A percentile compares a stretch with the other conserved stretches of the same genome.
Evolutionary conservation across 1,140 invertebrate genomes (phyloP).

Genomic region (Sinonovacula constricta): DNA sequence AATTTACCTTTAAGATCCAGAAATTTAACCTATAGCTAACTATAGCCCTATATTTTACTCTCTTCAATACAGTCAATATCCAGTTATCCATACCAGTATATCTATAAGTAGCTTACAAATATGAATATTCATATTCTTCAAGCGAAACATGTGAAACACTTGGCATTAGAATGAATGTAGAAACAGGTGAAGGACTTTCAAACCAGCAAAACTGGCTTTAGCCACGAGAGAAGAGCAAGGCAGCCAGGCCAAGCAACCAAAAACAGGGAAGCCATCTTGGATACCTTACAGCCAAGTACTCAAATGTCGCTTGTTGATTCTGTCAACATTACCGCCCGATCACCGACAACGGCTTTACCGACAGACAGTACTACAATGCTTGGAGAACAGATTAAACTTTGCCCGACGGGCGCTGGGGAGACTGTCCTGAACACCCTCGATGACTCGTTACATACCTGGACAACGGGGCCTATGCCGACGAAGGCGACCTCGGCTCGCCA

Average conservation of each 20-base stretch:
- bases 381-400: conserved; percentile 43
- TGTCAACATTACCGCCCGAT: conserved; percentile 39
- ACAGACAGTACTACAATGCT: conserved; percentile 41
- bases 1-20: too few relatives aligned
- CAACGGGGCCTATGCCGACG: conserved; percentile 18
- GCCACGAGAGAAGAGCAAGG: conserved; percentile 25
- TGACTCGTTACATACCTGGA: conserved; percentile 47
- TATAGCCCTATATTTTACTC: too few relatives aligned
- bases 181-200: conserved; percentile 39
- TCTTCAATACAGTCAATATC: too few relatives aligned
- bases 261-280: conserved; percentile 28
- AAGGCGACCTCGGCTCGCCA: too few relatives aligned
- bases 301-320: conserved; percentile 39
- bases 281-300: conserved; percentile 11
- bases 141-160: conserved; percentile 23
- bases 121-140: too few relatives aligned
- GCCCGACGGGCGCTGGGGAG: conserved; percentile 47
- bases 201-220: conserved; percentile 42
- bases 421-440: conserved; percentile 50
- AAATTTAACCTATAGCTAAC: too few relatives aligned
- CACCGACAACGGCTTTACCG: conserved; percentile 36
- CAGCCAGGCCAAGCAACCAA: conserved; percentile 37
- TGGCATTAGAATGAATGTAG: conserved; percentile 45
- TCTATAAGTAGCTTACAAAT: too few relatives aligned
- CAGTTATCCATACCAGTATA: too few relatives aligned